Percentiles rank a stretch among this genome's conserved stretches.
phyloP scores from a whole-genome alignment of 30 jellyfish, hydroid and myxozoan genomes.

The Hydractinia symbiolongicarpus region DNA sequence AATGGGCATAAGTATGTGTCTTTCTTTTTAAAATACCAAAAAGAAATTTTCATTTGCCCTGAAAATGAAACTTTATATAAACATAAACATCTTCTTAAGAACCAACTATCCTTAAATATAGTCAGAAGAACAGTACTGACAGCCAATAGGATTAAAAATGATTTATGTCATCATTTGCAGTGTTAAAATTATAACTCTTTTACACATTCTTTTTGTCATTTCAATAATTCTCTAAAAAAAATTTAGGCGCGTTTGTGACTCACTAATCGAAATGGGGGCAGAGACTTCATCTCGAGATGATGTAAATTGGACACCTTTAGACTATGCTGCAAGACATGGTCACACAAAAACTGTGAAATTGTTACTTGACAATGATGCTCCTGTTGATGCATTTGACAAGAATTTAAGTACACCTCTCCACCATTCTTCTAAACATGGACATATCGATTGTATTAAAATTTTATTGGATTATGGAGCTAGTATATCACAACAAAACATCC shows the following conservation, averaged over 20 bases:
- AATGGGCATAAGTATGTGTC: constrained; percentile 64
- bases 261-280: constrained; percentile 84
- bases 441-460: constrained; percentile 60
- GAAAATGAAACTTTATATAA: not conserved
- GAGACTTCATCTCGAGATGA: constrained; percentile 94
- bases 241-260: constrained; percentile 41
- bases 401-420: constrained; percentile 81
- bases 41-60: not conserved
- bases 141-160: no score
- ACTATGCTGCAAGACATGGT: constrained; percentile 88
- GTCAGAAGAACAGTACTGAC: no score
- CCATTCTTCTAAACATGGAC: constrained; percentile 87
- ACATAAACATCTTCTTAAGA: not conserved
- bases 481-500: constrained; percentile 41
- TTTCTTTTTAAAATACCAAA: not conserved
- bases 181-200: no score
- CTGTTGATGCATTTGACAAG: constrained; percentile 85
- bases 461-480: constrained; percentile 82
- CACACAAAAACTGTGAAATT: constrained; percentile 48
- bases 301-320: constrained; percentile 92
- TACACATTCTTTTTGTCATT: no score
- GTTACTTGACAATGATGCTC: constrained; percentile 84
- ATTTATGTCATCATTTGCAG: no score
- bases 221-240: no score
- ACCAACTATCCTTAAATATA: not conserved